phyloP scores from a whole-genome alignment of 2,797 vertebrate genomes.

The Silurus aristotelis region DNA sequence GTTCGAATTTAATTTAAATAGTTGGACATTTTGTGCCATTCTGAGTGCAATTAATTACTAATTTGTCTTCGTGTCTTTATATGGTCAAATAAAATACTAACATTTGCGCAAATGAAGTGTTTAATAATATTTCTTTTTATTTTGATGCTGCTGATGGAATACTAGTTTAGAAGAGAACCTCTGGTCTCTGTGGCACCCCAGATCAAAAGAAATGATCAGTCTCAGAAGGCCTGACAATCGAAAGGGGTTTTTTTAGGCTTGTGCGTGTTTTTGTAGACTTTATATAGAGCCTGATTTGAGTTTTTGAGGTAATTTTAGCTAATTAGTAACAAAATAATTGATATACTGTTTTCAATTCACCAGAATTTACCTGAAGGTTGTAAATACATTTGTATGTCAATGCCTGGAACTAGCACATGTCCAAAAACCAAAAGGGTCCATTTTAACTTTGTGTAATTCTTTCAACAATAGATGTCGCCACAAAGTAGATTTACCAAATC shows the following conservation, averaged over 20 bases:
- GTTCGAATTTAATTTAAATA: not conserved
- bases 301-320: too few species aligned
- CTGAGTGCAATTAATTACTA: not conserved
- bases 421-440: not conserved
- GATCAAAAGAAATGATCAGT: not conserved
- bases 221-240: not conserved
- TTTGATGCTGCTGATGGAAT: not conserved
- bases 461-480: not conserved
- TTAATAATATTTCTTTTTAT: not conserved
- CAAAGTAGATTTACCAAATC: not conserved
- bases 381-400: not conserved
- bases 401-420: not conserved
- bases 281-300: too few species aligned
- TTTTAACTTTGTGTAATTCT: not conserved
- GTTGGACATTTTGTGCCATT: not conserved
- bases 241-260: too few species aligned
- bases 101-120: not conserved
- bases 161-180: not conserved
- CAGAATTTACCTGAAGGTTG: not conserved
- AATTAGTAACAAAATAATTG: not conserved
- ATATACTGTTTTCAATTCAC: not conserved
- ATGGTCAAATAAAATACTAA: not conserved
- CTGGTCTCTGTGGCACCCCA: not conserved
- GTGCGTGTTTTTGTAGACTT: too few species aligned
- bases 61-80: not conserved